Evolutionary conservation across 2,888 invertebrate species (phyloP), one percentile per base, ranked within the genome.

Genomic region (Sphaerophoria rueppellii): DNA sequence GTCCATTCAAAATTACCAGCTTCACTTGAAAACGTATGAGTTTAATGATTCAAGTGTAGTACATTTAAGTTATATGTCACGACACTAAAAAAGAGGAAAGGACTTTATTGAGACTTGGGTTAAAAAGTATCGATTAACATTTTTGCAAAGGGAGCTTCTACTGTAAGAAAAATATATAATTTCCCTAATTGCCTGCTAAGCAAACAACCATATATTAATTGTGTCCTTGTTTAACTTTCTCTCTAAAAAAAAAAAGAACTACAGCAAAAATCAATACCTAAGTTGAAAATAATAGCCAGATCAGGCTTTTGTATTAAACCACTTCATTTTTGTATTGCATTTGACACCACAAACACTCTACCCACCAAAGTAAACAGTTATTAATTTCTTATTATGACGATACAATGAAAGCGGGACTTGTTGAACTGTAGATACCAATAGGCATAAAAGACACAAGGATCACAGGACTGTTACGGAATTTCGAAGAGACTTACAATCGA

Each of bases 291-390:
- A 63, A 77, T 77, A 32, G 34, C 63, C 35, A 61, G 12, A 61
- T 61, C 16, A 54, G 52, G 14, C 43, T 46, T 9, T 63, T 50
- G 24, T 24, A 58, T 54, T 48, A 63, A 55, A 11, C 52, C 7
- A n/a, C 69, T 55, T 48, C 34, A n/a, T 43, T 61, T 14, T 54
- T 46, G 48, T 24, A 24, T 63, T 63, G 48, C 14, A 67, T 35
- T 52, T 52, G 54, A 35, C 40, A 50, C 43, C 34, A 65, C 16
- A 14, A 12, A 0, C 2, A 37, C 14, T 34, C 65, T 55, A 40
- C 81, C 76, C 81, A 43, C 76, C 76, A 72, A 76, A 55, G 77
- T 67, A 77, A 60, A 77, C 67, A 72, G 40, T 72, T 77, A 81
- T 77, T 67, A 60, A 72, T 77, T 67, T 70, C 50, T 12, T 46